Evolutionary conservation across 2,113 vertebrate species (phyloP).

Genomic region (Scopus umbretta): DNA sequence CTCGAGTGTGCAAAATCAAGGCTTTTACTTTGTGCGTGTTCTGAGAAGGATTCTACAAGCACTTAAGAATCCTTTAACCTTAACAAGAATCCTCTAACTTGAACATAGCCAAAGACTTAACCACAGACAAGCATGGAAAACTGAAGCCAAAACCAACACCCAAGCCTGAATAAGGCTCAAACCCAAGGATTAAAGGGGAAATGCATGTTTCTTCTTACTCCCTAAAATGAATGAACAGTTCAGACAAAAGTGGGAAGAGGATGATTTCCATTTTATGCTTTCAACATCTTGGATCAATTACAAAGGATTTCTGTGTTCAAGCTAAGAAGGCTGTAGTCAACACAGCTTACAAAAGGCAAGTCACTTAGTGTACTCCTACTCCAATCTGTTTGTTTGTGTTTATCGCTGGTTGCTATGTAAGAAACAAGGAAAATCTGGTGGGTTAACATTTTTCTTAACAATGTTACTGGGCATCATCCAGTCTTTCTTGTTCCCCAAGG

Average conservation of each 20-base stretch:
- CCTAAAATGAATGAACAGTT: neutral
- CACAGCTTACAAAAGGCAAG: constrained; percentile 25
- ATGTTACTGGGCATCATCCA: constrained; percentile 36
- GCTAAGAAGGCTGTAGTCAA: constrained; percentile 35
- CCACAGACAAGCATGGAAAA: neutral
- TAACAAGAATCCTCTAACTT: neutral
- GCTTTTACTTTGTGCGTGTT: neutral
- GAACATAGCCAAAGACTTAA: neutral
- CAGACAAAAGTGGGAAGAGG: constrained; percentile 18
- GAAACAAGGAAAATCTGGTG: constrained; percentile 53
- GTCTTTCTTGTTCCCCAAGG: constrained; percentile 5
- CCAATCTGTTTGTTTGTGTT: constrained; percentile 67
- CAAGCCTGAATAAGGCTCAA: neutral
- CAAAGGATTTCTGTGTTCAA: constrained; percentile 37
- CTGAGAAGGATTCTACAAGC: neutral
- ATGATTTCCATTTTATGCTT: constrained; percentile 9
- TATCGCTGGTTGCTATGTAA: constrained; percentile 72
- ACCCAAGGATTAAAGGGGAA: neutral
- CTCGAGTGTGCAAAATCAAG: neutral
- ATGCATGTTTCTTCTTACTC: neutral
- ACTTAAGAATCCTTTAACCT: neutral
- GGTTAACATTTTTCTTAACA: constrained; percentile 40
- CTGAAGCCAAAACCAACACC: neutral
- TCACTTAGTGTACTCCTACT: constrained; percentile 48
- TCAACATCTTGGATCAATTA: neutral